Evolutionary conservation across 2,113 vertebrate species (phyloP), one percentile per base, ranked within the genome.

Genomic region (Ammodytes dubius): DNA sequence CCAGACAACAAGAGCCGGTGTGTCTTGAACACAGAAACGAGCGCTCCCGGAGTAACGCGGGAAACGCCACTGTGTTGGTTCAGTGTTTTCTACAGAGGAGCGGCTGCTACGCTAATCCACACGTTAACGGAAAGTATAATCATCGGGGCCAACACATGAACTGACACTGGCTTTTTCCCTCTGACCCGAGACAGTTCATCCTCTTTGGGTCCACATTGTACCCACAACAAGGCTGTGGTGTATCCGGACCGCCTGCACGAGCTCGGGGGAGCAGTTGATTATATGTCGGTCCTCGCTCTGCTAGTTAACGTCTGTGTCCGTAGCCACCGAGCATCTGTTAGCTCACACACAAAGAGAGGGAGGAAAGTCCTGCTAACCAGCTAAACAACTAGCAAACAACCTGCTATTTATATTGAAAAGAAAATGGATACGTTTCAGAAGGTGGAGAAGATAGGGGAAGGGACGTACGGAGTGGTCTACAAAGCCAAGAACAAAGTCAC

Each of bases 361-460:
- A 27, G 27, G 27, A 27, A 27, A 19, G 56, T 2, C 10, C 1
- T 6, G 77, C 79, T 81, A 79, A 78, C 71, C 2, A 13, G 82
- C 79, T 74, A 66, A 85, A 67, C 63, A 14, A 13, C 7, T 17
- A 1, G 11, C 19, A 45, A 14, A 39, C 5, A 52, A 6, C 14
- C 3, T 3, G 4, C 3, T 4, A 6, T 45, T 4, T 2, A 1
- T 3, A 1, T 5, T 50, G 8, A 4, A 5, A 6, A 19, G 17
- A 47, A 72, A 4, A 99, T 98, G 97, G 97, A 99, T 72, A 93
- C 96, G 63, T 99, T 98, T 93, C 97, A 98, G 94, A 98, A 99
- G 91, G 97, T 98, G 84, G 97, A 99, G 77, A 99, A 99, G 95
- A 98, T 99, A 69, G 97, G 97, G 57, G 97, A 98, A 75, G 97